phyloP scores from a whole-genome alignment of 1,140 invertebrate genomes.

The Nephotettix cincticeps region DNA sequence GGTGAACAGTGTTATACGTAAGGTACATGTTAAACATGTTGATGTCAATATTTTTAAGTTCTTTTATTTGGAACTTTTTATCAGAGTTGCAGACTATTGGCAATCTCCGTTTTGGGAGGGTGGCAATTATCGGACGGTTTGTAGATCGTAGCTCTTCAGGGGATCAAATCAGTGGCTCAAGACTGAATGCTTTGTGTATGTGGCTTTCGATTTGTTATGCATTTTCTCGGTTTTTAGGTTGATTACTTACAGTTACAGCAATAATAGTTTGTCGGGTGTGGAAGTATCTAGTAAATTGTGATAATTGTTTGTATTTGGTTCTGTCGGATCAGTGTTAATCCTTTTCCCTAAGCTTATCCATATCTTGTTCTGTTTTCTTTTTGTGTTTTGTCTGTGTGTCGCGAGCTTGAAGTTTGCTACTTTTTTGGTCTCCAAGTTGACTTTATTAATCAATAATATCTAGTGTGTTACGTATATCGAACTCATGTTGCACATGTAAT shows the following conservation, averaged over 20 bases:
- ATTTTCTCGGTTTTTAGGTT: not conserved
- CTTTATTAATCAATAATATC: slow-evolving; percentile 5
- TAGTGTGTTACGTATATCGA: slow-evolving; percentile 25
- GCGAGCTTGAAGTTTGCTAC: slow-evolving; percentile 19
- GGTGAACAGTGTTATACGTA: slow-evolving; percentile 24
- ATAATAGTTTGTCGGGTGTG: not conserved
- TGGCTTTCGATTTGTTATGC: not conserved
- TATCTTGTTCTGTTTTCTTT: not conserved
- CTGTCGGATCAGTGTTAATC: not conserved
- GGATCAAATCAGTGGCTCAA: slow-evolving; percentile 7
- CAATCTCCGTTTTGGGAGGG: slow-evolving; percentile 30
- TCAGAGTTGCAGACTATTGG: not conserved
- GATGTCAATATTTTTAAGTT: slow-evolving; percentile 37
- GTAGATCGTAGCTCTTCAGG: slow-evolving; percentile 2
- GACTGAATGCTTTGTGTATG: not conserved
- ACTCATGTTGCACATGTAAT: slow-evolving; percentile 43
- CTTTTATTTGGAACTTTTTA: slow-evolving; percentile 42
- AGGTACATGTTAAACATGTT: slow-evolving; percentile 45
- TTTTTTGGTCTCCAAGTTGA: slow-evolving; percentile 19
- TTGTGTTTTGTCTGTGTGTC: slow-evolving; percentile 12
- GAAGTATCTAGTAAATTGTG: not conserved
- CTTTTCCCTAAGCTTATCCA: not conserved
- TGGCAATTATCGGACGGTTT: slow-evolving; percentile 12
- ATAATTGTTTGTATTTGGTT: not conserved
- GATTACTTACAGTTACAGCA: not conserved